A percentile compares a stretch with the other conserved stretches of the same genome.
Conservation (phyloP, 2,888 invertebrate genomes). For the Andrena praecox region DNA sequence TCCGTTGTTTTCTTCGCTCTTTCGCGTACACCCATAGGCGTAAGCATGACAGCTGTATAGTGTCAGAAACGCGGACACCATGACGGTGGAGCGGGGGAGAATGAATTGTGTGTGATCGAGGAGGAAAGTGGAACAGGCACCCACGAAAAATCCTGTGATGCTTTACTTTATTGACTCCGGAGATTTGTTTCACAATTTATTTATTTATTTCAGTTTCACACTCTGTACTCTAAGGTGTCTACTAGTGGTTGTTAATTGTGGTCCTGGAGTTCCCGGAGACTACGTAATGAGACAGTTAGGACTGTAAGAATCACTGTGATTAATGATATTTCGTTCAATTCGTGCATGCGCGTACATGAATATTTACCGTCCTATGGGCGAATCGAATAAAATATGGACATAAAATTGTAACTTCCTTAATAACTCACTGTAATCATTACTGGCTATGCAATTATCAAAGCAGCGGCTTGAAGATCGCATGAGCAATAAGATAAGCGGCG, state of each 20-base stretch:
- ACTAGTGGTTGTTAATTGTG: neutral
- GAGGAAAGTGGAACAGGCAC: neutral
- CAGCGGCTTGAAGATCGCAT: conserved; percentile 45
- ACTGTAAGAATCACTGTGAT: neutral
- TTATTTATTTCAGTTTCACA: neutral
- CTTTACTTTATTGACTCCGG: neutral
- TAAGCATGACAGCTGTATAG: conserved; percentile 27
- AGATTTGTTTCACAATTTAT: neutral
- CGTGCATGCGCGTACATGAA: conserved; percentile 10
- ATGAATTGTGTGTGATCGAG: conserved; percentile 8
- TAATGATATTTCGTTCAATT: neutral
- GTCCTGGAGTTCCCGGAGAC: neutral
- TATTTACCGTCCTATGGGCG: neutral
- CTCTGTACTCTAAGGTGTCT: neutral
- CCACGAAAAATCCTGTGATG: neutral
- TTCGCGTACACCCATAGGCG: conserved; percentile 43
- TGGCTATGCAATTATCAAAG: conserved; percentile 54
- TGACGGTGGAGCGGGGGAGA: conserved; percentile 42
- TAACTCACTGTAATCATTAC: conserved; percentile 33
- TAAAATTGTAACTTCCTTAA: conserved; percentile 27
- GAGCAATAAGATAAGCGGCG: conserved; percentile 55
- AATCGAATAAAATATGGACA: conserved; percentile 9
- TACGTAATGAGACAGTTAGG: neutral
- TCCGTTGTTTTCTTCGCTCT: conserved; percentile 51
- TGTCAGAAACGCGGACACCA: conserved; percentile 56